Evolutionary conservation across 2,797 vertebrate species (phyloP).

Genomic region (Podarcis siculus): DNA sequence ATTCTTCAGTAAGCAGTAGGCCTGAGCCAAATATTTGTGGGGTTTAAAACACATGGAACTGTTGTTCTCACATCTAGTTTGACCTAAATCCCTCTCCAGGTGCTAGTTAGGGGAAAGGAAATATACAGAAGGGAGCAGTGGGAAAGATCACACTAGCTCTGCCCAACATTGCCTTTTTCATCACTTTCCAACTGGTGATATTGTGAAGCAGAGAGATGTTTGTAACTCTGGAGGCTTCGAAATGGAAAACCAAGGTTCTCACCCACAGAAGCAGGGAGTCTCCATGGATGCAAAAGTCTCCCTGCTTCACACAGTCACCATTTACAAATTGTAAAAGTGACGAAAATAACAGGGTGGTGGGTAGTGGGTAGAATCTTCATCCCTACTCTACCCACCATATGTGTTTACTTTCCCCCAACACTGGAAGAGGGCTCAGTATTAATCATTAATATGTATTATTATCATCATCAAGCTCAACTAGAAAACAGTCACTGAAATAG

Average conservation of each 20-base stretch:
- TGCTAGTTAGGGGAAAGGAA: background rate
- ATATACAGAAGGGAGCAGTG: background rate
- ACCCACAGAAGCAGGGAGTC: background rate
- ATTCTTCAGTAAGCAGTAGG: background rate
- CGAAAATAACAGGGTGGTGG: background rate
- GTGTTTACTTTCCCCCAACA: background rate
- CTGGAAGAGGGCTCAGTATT: conserved; percentile 11
- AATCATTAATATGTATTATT: background rate
- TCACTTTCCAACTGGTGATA: too few species aligned
- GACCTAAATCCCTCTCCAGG: background rate
- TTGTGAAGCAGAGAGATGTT: background rate
- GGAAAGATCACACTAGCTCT: background rate
- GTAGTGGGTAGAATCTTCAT: background rate
- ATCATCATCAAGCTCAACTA: conserved; percentile 57
- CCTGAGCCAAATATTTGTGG: too few species aligned
- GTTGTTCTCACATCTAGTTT: background rate
- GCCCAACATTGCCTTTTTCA: too few species aligned
- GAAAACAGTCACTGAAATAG: conserved; percentile 62
- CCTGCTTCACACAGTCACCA: background rate
- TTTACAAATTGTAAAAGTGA: background rate
- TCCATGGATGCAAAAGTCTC: background rate
- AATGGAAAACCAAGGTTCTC: background rate
- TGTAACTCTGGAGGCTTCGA: background rate
- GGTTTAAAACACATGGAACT: background rate
- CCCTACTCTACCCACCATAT: background rate